Conservation (phyloP, 35 echinoderm and acorn worm genomes). For the Lytechinus pictus region DNA sequence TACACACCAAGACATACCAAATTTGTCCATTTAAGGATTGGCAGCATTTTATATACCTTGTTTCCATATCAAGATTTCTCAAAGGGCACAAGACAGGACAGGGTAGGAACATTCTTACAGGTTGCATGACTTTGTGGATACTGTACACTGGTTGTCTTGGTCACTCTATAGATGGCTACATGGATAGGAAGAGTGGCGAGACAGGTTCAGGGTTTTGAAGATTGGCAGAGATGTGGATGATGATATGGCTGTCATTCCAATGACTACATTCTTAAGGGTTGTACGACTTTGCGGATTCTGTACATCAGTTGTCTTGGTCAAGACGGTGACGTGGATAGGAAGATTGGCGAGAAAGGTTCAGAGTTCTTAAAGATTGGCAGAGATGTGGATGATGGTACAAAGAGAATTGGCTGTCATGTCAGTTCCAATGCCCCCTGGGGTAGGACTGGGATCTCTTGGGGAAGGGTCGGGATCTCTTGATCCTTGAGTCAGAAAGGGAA, state of each 20-base stretch:
- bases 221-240: neutral
- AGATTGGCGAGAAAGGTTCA: constrained; percentile 68
- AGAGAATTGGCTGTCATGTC: constrained; percentile 45
- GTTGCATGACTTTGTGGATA: neutral
- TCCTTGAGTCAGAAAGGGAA: constrained; percentile 92
- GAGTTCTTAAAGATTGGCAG: neutral
- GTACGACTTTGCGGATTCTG: neutral
- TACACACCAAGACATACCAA: neutral
- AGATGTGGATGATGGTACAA: neutral
- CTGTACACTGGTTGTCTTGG: neutral
- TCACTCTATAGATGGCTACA: neutral
- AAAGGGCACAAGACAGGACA: neutral
- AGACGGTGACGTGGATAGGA: constrained; percentile 8
- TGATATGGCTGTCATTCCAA: constrained; percentile 61
- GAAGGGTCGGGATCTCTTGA: constrained; percentile 91
- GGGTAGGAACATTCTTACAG: neutral
- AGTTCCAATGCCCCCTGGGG: constrained; percentile 45
- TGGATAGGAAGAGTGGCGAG: constrained; percentile 77
- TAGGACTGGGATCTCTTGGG: constrained; percentile 84
- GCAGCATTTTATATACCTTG: constrained; percentile 1
- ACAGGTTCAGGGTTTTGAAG: neutral
- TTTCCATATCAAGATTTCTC: neutral
- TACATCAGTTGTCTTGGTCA: neutral
- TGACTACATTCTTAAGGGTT: neutral
- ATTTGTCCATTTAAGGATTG: neutral